Percentiles rank a stretch among this genome's conserved stretches.
Evolutionary conservation across 2,797 vertebrate species (phyloP).

Genomic region (Denticeps clupeoides): DNA sequence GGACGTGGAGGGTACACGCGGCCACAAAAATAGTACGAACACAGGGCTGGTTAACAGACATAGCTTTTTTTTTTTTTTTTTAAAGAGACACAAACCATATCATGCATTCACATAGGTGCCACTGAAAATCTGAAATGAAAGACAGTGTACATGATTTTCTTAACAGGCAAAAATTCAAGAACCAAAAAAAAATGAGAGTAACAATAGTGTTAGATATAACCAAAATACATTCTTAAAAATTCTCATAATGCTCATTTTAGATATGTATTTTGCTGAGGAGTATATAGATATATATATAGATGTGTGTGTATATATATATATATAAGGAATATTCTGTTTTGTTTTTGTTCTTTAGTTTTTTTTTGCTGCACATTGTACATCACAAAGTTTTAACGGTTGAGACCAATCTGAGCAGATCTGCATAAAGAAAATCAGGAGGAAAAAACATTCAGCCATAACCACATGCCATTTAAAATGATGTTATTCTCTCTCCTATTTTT

Average conservation of each 20-base stretch:
- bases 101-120: slow-evolving; percentile 57
- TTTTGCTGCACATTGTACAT: slow-evolving; percentile 51
- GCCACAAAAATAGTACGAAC: slow-evolving; percentile 48
- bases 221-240: slow-evolving; percentile 74
- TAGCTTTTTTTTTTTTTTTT: slow-evolving; percentile 36
- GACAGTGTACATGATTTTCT: slow-evolving; percentile 23
- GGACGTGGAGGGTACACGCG: slow-evolving; percentile 30
- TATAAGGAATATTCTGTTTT: too few relatives aligned
- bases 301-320: slow-evolving; percentile 40
- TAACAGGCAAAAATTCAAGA: slow-evolving; percentile 38
- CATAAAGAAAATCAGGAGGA: slow-evolving; percentile 32
- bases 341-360: slow-evolving; percentile 37
- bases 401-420: slow-evolving; percentile 32
- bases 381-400: slow-evolving; percentile 45
- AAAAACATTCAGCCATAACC: slow-evolving; percentile 42
- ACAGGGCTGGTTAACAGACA: slow-evolving; percentile 57
- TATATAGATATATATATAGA: too few relatives aligned
- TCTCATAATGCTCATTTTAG: slow-evolving; percentile 43
- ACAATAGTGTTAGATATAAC: slow-evolving; percentile 50
- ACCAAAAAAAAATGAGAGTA: slow-evolving; percentile 22
- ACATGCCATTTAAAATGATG: slow-evolving; percentile 26
- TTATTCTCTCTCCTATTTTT: slow-evolving; percentile 18
- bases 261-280: slow-evolving; percentile 42
- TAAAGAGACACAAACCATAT: slow-evolving; percentile 46
- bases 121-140: slow-evolving; percentile 34